Conservation (phyloP, 2,888 invertebrate species). For the Argyresthia albistria region DNA sequence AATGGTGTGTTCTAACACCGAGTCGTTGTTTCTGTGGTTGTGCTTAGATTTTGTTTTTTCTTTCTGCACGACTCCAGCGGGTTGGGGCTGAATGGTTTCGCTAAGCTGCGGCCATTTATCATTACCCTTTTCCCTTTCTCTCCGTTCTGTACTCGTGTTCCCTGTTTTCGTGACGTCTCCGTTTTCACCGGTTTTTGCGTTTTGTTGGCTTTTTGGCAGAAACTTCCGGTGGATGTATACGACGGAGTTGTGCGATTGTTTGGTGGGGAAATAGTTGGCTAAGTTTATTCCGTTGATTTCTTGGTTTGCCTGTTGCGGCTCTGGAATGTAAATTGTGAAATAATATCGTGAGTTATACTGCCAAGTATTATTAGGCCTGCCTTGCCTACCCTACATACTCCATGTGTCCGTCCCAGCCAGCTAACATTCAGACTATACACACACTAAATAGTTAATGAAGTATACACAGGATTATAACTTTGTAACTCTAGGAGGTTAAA, state of each 20-base stretch:
- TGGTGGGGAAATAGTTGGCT: conserved; percentile 38
- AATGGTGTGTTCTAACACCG: conserved; percentile 44
- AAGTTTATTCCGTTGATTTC: conserved; percentile 17
- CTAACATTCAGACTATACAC: too few species aligned
- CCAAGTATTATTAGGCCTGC: too few species aligned
- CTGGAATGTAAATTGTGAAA: background rate
- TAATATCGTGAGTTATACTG: too few species aligned
- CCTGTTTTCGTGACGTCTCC: background rate
- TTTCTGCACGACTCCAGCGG: conserved; percentile 12
- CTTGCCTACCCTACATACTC: too few species aligned
- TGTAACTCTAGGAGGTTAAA: too few species aligned
- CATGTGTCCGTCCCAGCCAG: too few species aligned
- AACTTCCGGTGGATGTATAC: conserved; percentile 49
- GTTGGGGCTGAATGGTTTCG: background rate
- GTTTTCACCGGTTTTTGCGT: conserved; percentile 4
- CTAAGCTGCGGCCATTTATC: conserved; percentile 32
- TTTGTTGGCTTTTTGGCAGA: conserved; percentile 14
- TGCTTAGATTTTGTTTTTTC: conserved; percentile 14
- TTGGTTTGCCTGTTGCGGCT: background rate
- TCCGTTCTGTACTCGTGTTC: background rate
- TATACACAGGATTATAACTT: too few species aligned
- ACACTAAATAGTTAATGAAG: too few species aligned
- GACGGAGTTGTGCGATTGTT: conserved; percentile 38
- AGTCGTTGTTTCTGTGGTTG: conserved; percentile 18
- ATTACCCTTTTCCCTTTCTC: conserved; percentile 12